Percentiles rank a stretch among this genome's conserved stretches.
phyloP scores from a whole-genome alignment of 2,113 vertebrate genomes.

The Acanthisitta chloris region DNA sequence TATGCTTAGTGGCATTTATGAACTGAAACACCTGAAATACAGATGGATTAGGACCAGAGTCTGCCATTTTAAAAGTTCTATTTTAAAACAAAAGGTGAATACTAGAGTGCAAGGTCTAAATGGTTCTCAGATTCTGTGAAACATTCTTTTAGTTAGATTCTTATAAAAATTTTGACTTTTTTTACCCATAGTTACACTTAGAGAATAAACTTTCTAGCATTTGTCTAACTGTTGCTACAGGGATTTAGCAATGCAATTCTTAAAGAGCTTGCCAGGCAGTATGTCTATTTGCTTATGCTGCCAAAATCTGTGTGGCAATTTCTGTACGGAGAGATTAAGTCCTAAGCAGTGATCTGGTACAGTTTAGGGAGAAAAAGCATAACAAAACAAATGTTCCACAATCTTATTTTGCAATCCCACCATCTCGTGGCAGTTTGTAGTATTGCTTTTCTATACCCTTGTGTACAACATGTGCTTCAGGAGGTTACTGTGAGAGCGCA shows the following conservation, averaged over 20 bases:
- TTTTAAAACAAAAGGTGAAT: background rate
- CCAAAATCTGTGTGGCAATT: background rate
- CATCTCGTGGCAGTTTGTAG: conserved; percentile 23
- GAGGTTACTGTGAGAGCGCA: background rate
- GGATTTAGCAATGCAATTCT: background rate
- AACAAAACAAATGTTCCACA: background rate
- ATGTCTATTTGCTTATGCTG: background rate
- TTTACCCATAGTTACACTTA: background rate
- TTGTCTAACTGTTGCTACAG: background rate
- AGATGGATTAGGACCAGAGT: background rate
- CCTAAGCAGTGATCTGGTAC: background rate
- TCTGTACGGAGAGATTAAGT: background rate
- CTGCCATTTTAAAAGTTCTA: background rate
- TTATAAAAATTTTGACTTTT: background rate
- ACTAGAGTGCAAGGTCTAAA: background rate
- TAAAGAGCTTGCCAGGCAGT: background rate
- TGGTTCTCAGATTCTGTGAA: background rate
- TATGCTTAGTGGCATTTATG: background rate
- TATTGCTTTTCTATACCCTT: background rate
- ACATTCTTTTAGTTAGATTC: background rate
- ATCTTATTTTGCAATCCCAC: background rate
- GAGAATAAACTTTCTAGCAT: background rate
- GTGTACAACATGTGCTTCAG: background rate
- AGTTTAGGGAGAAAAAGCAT: background rate
- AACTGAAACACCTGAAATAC: background rate